Percentiles rank a stretch among this genome's conserved stretches.
phyloP scores from a whole-genome alignment of 2,888 invertebrate species.

The Drosophila kambysellisi region DNA sequence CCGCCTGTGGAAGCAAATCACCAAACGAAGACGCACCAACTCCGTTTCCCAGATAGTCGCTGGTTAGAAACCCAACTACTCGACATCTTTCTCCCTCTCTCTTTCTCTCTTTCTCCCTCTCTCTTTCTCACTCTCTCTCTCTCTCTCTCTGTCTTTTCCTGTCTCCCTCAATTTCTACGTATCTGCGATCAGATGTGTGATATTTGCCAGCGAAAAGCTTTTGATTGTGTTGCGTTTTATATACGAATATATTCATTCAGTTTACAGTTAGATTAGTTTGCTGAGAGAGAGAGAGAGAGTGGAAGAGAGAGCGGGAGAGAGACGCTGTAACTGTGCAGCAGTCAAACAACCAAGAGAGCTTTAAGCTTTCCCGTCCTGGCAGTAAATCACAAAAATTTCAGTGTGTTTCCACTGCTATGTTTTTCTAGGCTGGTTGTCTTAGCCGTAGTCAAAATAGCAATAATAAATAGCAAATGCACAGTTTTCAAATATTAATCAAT shows the following conservation, averaged over 20 bases:
- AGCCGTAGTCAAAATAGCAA: background rate
- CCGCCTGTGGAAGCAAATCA: conserved; percentile 92
- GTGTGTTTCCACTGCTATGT: conserved; percentile 11
- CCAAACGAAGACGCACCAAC: conserved; percentile 88
- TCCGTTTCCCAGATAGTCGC: conserved; percentile 85
- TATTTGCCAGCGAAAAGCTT: conserved; percentile 45
- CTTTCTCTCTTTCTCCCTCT: background rate
- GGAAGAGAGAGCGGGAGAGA: background rate
- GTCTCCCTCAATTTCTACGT: conserved; percentile 1
- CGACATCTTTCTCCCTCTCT: conserved; percentile 5
- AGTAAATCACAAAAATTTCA: background rate
- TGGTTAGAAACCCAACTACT: conserved; percentile 63
- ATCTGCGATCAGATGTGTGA: conserved; percentile 39
- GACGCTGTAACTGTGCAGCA: conserved; percentile 2
- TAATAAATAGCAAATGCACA: background rate
- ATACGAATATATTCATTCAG: conserved; percentile 37
- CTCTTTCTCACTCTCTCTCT: background rate
- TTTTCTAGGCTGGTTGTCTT: background rate
- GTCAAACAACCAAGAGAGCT: background rate
- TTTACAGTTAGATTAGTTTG: conserved; percentile 33
- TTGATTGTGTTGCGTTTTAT: conserved; percentile 24
- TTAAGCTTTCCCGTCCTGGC: background rate
- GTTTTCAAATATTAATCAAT: background rate
- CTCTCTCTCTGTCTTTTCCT: background rate
- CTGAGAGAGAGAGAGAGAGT: background rate